phyloP scores from a whole-genome alignment of 1,140 invertebrate species.

The Calephelis virginiensis region DNA sequence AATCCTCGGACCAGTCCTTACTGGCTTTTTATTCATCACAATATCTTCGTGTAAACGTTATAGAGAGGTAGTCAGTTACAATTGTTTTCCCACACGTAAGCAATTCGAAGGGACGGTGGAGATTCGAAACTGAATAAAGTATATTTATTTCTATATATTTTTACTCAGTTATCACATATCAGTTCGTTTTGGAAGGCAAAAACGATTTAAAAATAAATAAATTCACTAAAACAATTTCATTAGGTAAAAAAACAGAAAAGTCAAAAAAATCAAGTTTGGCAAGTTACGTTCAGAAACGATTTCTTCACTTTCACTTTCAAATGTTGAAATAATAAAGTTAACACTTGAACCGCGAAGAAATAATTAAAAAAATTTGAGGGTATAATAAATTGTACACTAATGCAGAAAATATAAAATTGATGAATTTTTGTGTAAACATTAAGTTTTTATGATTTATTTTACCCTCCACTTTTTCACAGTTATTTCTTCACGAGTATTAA shows the following conservation, averaged over 20 bases:
- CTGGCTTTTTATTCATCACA: constrained; percentile 68
- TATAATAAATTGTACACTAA: no score
- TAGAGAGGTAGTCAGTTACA: neutral
- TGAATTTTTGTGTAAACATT: no score
- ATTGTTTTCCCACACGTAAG: constrained; percentile 11
- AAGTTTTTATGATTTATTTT: no score
- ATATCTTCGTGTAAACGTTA: constrained; percentile 23
- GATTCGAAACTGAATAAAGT: neutral
- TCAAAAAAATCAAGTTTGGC: constrained; percentile 8
- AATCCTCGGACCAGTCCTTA: constrained; percentile 63
- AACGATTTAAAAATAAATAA: constrained; percentile 3
- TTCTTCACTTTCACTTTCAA: constrained; percentile 6
- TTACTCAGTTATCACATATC: neutral
- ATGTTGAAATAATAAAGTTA: neutral
- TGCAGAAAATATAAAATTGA: no score
- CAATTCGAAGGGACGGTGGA: neutral
- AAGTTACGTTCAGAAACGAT: constrained; percentile 1
- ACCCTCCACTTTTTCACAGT: no score
- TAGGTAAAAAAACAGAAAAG: constrained; percentile 11
- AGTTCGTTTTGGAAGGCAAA: neutral
- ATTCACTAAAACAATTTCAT: constrained; percentile 1
- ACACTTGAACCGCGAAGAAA: neutral
- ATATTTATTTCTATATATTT: neutral
- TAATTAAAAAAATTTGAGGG: no score
- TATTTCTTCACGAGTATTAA: no score